Conservation (phyloP, 2,797 vertebrate genomes). For the Lepilemur ruficaudatus region DNA sequence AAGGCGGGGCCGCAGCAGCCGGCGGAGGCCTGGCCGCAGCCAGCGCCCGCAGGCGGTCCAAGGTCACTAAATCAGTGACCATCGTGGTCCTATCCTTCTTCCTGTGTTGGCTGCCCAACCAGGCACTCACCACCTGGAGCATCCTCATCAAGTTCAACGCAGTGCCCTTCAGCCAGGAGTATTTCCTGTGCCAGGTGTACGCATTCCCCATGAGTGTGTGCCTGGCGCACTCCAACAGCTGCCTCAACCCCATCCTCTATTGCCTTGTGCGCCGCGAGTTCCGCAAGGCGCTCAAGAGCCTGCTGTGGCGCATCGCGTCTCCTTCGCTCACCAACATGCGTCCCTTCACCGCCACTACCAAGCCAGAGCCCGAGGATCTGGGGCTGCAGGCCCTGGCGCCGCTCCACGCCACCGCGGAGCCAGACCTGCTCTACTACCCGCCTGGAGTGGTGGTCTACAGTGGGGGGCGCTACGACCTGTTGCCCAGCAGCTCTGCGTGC, state of each 20-base stretch:
- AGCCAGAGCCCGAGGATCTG: conserved; percentile 89
- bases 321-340: conserved; percentile 89
- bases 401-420: conserved; percentile 62
- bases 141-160: conserved; percentile 95
- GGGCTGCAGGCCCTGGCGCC: conserved; percentile 83
- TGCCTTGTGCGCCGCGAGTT: conserved; percentile 97
- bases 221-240: conserved; percentile 97
- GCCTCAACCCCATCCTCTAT: conserved; percentile 95
- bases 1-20: conserved; percentile 82
- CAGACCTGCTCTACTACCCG: conserved; percentile 85
- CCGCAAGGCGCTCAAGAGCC: conserved; percentile 92
- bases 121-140: conserved; percentile 95
- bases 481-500: conserved; percentile 87
- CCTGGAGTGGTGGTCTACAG: conserved; percentile 86
- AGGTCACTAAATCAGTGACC: conserved; percentile 95
- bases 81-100: conserved; percentile 97
- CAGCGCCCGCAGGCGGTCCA: conserved; percentile 91
- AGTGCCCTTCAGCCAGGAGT: conserved; percentile 93
- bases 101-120: conserved; percentile 97
- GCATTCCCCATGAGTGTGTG: conserved; percentile 96
- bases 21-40: conserved; percentile 82
- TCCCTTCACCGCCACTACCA: conserved; percentile 91
- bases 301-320: conserved; percentile 92
- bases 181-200: conserved; percentile 94
- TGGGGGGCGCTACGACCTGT: conserved; percentile 86